Evolutionary conservation across 2,888 invertebrate species (phyloP), one percentile per base, ranked within the genome.

Genomic region (Drosophila testacea): DNA sequence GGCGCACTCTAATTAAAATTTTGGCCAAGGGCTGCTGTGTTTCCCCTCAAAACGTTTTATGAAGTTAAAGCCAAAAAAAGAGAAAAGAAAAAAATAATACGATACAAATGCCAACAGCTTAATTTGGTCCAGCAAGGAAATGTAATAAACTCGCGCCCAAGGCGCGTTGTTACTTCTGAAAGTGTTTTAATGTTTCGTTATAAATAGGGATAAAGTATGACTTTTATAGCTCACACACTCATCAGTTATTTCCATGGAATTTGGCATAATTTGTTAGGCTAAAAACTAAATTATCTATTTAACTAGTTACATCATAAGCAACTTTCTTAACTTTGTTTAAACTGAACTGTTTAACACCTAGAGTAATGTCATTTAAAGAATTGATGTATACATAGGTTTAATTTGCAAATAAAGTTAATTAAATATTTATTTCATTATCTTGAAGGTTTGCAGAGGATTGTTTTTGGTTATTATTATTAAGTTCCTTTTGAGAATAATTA

Each of bases 1-100:
- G 83, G 72, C 70, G 68, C 70, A 83, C 81, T 84, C 83, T 84
- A 84, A 84, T 84, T 84, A 84, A 88, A 84, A 88, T 88, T 85
- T 70, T 77, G 59, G 75, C 83, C 77, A 30, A 27, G 13, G 88
- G 75, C 80, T 34, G 30, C 59, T 47, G 2, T 57, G 39, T 4
- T 16, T 46, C 57, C 66, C 64, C 48, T 61, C 54, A 65, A 66
- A 81, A 81, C 75, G 70, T 69, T 81, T 81, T 74, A 74, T 78
- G 68, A 81, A 69, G 63, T 60, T 72, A 67, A 47, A 57, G 60
- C 59, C 42, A 51, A 74, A n/a, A 34, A 30, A 38, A 42, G 1
- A 16, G 16, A 16, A 22, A 30, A 36, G 9, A 51, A 74, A 41
- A 38, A 55, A 34, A 27, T 27, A 36, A 27, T 11, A 36, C 50